Evolutionary conservation across 2,113 vertebrate genomes (phyloP).

Genomic region (Zootoca vivipara): DNA sequence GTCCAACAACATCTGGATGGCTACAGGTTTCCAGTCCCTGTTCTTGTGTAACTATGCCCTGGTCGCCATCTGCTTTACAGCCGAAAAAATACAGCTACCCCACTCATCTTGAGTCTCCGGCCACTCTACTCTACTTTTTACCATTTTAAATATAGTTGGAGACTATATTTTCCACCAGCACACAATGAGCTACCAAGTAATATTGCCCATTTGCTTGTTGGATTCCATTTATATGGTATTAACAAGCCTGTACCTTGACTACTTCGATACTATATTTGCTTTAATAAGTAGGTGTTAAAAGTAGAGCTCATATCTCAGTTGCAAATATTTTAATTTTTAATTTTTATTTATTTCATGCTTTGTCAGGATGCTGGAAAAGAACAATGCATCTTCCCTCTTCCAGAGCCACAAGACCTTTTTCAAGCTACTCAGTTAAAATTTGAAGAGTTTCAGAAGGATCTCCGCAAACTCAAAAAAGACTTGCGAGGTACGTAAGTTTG

Average conservation of each 20-base stretch:
- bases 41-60: background rate
- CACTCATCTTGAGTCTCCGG: background rate
- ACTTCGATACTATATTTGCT: background rate
- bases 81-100: background rate
- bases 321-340: too few species aligned
- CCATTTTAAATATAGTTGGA: background rate
- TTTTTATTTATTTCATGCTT: constrained; percentile 51
- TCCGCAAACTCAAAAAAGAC: constrained; percentile 90
- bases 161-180: background rate
- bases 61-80: background rate
- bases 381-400: constrained; percentile 89
- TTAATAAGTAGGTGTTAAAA: background rate
- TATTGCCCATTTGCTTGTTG: background rate
- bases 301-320: background rate
- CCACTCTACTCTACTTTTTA: background rate
- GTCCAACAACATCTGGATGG: too few species aligned
- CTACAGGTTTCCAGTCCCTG: too few species aligned
- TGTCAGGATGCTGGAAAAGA: constrained; percentile 91
- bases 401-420: constrained; percentile 97
- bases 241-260: background rate
- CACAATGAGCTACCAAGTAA: background rate
- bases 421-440: constrained; percentile 96
- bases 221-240: background rate
- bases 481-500: constrained; percentile 80
- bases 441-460: constrained; percentile 96